Base-by-base conservation (phyloP, 2,113 vertebrate genomes). In the Falcunculus frontatus region DNA sequence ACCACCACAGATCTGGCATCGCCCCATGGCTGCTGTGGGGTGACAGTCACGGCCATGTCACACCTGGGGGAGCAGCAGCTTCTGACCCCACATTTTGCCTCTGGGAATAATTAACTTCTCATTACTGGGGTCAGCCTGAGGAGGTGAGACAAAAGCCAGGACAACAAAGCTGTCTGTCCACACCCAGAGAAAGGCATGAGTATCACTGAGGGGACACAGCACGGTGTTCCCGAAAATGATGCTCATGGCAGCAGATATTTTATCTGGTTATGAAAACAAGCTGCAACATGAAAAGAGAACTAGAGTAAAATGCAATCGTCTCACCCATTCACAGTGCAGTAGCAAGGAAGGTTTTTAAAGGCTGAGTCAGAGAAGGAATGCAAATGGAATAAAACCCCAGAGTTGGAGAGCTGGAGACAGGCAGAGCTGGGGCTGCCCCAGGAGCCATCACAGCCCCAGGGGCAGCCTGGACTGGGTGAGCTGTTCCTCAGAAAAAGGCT, bases 91-190 rank as follows among this genome's bases (percentile, higher is more conserved):
- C 26, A 3, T 57, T 82, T 91, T 84, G 32, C 56, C 90, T 37
- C 37, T 50, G 92, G 89, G n/a, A 97, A 86, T 92, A 90, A 95
- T 93, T 84, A 67, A 82, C 57, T 89, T 81, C 80, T 91, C 64
- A 46, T 95, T 90, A 73, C 35, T 27, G 41, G 57, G 57, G 42
- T 90, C 87, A 76, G 77, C 62, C 78, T 11, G 20, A 65, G 29
- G 64, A 77, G 73, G 30, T 62, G 33, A 81, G 39, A 59, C 35
- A 59, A 67, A 87, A 50, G 14, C 39, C 18, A 4, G 76, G 55
- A 59, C 25, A 52, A 4, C 62, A 68, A 75, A 70, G 74, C 41
- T 75, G 37, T 19, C 17, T 16, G 55, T 30, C 59, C 63, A 67
- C 67, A 76, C 3, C n/a, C 30, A 23, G 63, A 32, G 80, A 47